These are phyloP conservation scores for Myripristis jacobus DNA, from an alignment of 2,797 vertebrate genomes.

Conservation along the genomic window DNA sequence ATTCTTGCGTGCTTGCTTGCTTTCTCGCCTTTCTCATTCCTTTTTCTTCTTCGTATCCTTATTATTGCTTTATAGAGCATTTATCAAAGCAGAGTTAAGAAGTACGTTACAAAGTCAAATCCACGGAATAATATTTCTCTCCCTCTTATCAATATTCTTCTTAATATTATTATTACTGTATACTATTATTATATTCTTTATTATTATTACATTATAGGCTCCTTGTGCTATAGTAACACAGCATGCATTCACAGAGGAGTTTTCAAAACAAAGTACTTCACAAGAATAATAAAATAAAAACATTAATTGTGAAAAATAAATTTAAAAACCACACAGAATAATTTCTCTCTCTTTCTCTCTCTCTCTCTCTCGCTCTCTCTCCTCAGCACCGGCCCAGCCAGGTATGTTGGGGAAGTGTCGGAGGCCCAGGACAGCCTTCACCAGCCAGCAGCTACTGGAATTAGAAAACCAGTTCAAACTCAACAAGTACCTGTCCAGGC, in stretches of 20 bases:
- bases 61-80: not conserved
- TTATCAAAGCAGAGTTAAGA: not conserved
- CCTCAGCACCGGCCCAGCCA: slow-evolving; percentile 80
- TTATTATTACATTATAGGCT: too few relatives aligned
- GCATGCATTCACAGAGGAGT: not conserved
- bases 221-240: too few relatives aligned
- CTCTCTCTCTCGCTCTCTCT: not conserved
- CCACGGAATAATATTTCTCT: not conserved
- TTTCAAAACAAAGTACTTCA: not conserved
- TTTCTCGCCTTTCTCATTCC: too few relatives aligned
- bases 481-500: slow-evolving; percentile 94
- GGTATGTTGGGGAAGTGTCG: slow-evolving; percentile 91
- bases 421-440: slow-evolving; percentile 93
- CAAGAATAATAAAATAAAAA: not conserved
- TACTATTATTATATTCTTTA: too few relatives aligned
- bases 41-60: too few relatives aligned
- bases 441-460: slow-evolving; percentile 93
- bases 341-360: not conserved
- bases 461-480: slow-evolving; percentile 95
- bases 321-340: not conserved
- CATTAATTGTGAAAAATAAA: not conserved
- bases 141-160: too few relatives aligned
- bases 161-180: too few relatives aligned
- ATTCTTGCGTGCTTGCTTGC: too few relatives aligned
- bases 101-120: not conserved